phyloP scores from a whole-genome alignment of 1,140 invertebrate genomes.

The Achroia grisella region DNA sequence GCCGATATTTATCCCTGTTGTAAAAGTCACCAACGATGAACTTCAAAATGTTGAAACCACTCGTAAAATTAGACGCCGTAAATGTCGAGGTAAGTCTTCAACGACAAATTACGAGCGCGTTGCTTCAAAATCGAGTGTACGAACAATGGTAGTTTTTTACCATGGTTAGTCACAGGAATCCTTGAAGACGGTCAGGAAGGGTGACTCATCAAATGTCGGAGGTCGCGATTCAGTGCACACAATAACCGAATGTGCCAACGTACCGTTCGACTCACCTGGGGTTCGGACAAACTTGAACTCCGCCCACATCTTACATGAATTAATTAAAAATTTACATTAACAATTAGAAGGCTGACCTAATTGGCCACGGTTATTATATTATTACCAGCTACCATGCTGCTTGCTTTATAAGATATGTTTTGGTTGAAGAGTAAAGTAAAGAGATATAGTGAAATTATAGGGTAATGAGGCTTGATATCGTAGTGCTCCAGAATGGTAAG shows the following conservation, averaged over 20 bases:
- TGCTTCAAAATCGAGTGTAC: constrained; percentile 2
- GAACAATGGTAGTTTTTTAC: constrained; percentile 46
- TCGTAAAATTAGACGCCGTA: constrained; percentile 7
- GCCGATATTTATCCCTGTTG: background rate
- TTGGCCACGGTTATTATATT: constrained; percentile 4
- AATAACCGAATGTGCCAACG: background rate
- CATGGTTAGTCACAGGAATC: constrained; percentile 43
- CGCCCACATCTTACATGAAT: constrained; percentile 4
- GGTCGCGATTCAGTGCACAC: constrained; percentile 18
- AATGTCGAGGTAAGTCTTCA: constrained; percentile 8
- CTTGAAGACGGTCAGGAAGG: constrained; percentile 32
- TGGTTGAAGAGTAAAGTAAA: too few species aligned
- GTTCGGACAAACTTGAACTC: background rate
- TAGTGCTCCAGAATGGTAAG: too few species aligned
- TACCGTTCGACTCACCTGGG: background rate
- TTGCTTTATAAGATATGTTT: too few species aligned
- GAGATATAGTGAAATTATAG: too few species aligned
- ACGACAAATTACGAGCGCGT: constrained; percentile 5
- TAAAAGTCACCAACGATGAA: constrained; percentile 12
- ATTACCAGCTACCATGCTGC: too few species aligned
- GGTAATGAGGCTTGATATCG: too few species aligned
- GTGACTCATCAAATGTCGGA: constrained; percentile 41
- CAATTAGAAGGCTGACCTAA: constrained; percentile 5
- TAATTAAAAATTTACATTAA: constrained; percentile 9
- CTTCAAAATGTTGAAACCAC: constrained; percentile 9